Conservation (phyloP, 2,797 vertebrate genomes). For the Centroberyx gerrardi region DNA sequence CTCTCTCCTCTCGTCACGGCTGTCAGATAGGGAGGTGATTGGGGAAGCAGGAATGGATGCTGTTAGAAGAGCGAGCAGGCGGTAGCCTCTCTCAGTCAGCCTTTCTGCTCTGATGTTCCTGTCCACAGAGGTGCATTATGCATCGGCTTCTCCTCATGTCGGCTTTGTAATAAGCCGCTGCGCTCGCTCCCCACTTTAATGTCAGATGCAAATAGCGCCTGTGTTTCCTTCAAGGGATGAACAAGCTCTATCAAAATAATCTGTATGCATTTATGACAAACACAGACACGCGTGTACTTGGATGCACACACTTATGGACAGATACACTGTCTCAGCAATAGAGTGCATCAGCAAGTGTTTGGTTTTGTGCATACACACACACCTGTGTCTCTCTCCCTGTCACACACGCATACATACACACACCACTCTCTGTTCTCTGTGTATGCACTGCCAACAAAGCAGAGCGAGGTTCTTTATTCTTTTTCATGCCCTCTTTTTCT, state of each 20-base stretch:
- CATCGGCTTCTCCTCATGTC: constrained; percentile 53
- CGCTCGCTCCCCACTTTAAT: constrained; percentile 60
- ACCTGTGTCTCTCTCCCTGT: neutral
- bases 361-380: constrained; percentile 4
- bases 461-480: constrained; percentile 7
- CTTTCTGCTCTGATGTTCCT: constrained; percentile 59
- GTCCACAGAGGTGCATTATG: constrained; percentile 66
- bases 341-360: constrained; percentile 10
- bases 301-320: constrained; percentile 12
- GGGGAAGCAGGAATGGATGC: constrained; percentile 63
- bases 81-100: constrained; percentile 43
- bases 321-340: constrained; percentile 13
- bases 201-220: constrained; percentile 65
- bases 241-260: constrained; percentile 53
- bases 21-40: constrained; percentile 68
- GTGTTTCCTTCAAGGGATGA: constrained; percentile 53
- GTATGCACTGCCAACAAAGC: constrained; percentile 11
- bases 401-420: neutral
- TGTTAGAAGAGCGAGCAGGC: constrained; percentile 50
- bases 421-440: neutral
- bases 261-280: constrained; percentile 54
- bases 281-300: constrained; percentile 23
- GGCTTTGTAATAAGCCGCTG: constrained; percentile 61
- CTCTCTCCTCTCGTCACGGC: constrained; percentile 48
- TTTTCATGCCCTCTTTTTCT: constrained; percentile 3